Percentiles rank a stretch among this genome's conserved stretches.
These are phyloP conservation scores for Bujurquina vittata DNA, from an alignment of 2,113 vertebrate species.

Conservation along the genomic window DNA sequence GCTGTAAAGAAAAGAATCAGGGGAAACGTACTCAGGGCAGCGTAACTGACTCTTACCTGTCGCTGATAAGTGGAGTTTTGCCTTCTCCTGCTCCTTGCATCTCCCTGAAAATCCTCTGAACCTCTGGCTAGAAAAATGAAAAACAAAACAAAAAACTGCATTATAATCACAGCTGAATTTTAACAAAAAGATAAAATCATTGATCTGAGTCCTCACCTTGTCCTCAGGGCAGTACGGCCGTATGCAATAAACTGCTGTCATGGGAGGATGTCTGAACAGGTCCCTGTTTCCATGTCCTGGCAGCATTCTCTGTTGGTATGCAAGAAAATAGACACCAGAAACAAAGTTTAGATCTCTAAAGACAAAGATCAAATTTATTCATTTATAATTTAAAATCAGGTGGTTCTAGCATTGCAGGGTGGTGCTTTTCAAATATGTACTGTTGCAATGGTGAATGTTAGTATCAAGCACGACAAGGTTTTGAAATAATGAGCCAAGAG, in stretches of 20 bases:
- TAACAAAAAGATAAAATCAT: rapidly evolving
- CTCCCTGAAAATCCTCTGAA: conserved; percentile 91
- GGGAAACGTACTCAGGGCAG: neutral
- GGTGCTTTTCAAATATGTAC: neutral
- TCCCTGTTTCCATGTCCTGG: conserved; percentile 96
- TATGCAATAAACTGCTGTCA: conserved; percentile 91
- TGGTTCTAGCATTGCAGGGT: neutral
- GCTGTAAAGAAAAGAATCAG: too few relatives aligned
- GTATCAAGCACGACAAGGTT: neutral
- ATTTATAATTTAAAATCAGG: neutral
- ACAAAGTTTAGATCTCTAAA: neutral
- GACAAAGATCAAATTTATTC: too few relatives aligned
- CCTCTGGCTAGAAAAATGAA: conserved; percentile 81
- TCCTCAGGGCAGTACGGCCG: conserved; percentile 90
- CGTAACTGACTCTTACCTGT: conserved; percentile 80
- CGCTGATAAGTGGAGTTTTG: conserved; percentile 86
- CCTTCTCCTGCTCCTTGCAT: conserved; percentile 87
- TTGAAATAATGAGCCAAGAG: neutral
- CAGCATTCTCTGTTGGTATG: conserved; percentile 88
- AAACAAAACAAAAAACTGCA: neutral
- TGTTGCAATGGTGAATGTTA: too few relatives aligned
- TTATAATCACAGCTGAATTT: neutral
- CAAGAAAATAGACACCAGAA: neutral
- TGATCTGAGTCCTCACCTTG: conserved; percentile 83
- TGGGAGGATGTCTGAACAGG: conserved; percentile 91